Evolutionary conservation across 2,797 vertebrate species (phyloP).

Genomic region (Leptodactylus fallax): DNA sequence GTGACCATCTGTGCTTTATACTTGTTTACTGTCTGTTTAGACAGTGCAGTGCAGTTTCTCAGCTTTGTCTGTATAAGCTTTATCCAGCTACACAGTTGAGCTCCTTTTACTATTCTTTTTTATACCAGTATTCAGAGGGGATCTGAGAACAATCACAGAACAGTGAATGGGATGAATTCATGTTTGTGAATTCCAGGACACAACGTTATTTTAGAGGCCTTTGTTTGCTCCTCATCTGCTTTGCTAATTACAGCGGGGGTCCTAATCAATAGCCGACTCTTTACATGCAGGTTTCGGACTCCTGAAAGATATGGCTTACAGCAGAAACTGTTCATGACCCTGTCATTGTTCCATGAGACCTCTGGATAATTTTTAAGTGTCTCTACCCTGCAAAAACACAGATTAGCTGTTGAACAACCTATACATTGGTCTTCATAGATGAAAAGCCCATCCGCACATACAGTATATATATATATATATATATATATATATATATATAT

Average conservation of each 20-base stretch:
- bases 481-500: too few relatives aligned
- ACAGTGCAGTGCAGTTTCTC: not conserved
- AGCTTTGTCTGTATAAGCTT: conserved; percentile 12
- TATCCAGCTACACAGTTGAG: conserved; percentile 1
- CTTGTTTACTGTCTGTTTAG: not conserved
- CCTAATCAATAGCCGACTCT: not conserved
- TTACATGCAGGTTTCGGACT: conserved; percentile 6
- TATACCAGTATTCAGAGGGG: not conserved
- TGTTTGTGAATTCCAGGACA: conserved; percentile 46
- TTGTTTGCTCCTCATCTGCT: conserved; percentile 40
- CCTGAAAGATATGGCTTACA: not conserved
- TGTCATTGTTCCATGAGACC: not conserved
- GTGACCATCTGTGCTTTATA: not conserved
- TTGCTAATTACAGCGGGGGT: conserved; percentile 36
- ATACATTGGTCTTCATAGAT: not conserved
- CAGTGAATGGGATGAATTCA: conserved; percentile 46
- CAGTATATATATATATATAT: not conserved
- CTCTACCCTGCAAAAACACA: not conserved
- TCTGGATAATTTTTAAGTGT: not conserved
- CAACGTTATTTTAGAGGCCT: conserved; percentile 49
- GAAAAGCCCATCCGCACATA: not conserved
- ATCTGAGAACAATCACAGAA: conserved; percentile 23
- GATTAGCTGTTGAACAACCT: not conserved
- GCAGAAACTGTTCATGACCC: not conserved
- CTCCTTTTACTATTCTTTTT: conserved; percentile 4